These are phyloP conservation scores for Limanda limanda DNA, from an alignment of 2,113 vertebrate genomes.

Conservation along the genomic window DNA sequence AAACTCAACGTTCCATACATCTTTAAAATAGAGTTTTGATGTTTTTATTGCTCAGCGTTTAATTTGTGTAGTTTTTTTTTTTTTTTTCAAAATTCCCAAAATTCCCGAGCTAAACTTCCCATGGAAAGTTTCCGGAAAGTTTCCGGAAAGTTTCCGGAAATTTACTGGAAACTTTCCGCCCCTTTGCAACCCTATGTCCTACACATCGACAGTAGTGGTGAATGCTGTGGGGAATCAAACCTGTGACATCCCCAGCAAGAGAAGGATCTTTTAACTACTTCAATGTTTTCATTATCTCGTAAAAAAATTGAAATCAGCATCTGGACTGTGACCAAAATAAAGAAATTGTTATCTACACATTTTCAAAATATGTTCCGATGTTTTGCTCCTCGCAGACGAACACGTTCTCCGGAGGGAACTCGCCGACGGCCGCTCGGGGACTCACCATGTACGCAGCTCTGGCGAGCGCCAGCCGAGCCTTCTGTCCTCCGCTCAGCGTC, in stretches of 20 bases:
- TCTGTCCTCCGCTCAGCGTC: slow-evolving; percentile 96
- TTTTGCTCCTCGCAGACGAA: not conserved
- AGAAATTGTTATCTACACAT: not conserved
- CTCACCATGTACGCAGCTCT: slow-evolving; percentile 95
- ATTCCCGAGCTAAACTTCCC: no score
- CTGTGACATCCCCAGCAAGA: not conserved
- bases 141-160: no score
- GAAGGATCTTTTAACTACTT: no score
- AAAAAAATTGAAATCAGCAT: not conserved
- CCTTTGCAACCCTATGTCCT: no score
- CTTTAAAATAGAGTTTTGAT: no score
- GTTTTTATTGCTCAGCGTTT: no score
- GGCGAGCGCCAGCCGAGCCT: slow-evolving; percentile 93
- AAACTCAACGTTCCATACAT: no score
- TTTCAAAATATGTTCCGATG: not conserved
- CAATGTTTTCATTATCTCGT: not conserved
- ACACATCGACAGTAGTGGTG: no score
- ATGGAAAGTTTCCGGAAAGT: no score
- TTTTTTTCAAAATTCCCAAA: no score
- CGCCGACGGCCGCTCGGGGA: not conserved
- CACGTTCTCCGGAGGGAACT: not conserved
- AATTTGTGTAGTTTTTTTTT: no score
- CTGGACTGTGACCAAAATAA: not conserved
- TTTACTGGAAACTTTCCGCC: no score
- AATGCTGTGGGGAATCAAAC: not conserved